phyloP scores from a whole-genome alignment of 2,888 invertebrate species.

The Caenorhabditis sp. region DNA sequence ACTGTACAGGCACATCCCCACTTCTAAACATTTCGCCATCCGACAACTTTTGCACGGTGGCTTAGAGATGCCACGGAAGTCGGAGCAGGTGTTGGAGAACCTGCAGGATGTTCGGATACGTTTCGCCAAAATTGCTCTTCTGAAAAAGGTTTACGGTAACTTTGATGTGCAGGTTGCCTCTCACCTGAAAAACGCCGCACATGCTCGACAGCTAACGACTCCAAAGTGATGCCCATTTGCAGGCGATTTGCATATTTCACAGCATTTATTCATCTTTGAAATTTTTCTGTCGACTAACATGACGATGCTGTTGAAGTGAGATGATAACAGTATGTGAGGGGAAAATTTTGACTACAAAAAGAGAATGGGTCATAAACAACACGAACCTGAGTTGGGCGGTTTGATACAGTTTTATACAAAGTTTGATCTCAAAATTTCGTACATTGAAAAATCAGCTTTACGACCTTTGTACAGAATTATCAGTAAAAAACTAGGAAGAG shows the following conservation, averaged over 20 bases:
- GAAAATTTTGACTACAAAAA: no score
- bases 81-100: not conserved
- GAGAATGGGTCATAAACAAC: no score
- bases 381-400: no score
- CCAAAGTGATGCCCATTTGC: slow-evolving; percentile 2
- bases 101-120: slow-evolving; percentile 5
- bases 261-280: not conserved
- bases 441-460: no score
- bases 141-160: no score
- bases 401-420: no score
- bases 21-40: slow-evolving; percentile 8
- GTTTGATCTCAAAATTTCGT: no score
- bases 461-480: no score
- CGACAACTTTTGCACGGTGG: slow-evolving; percentile 30
- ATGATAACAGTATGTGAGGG: slow-evolving; percentile 6
- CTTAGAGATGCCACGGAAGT: not conserved
- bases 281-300: no score
- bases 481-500: no score
- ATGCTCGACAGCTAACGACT: not conserved
- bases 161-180: no score
- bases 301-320: no score
- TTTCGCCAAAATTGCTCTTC: not conserved
- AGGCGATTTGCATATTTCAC: not conserved
- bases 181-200: slow-evolving; percentile 8
- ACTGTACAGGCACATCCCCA: slow-evolving; percentile 7